A percentile compares a stretch with the other conserved stretches of the same genome.
phyloP scores from a whole-genome alignment of 2,113 vertebrate species.

The Pomatorhinus ruficollis region DNA sequence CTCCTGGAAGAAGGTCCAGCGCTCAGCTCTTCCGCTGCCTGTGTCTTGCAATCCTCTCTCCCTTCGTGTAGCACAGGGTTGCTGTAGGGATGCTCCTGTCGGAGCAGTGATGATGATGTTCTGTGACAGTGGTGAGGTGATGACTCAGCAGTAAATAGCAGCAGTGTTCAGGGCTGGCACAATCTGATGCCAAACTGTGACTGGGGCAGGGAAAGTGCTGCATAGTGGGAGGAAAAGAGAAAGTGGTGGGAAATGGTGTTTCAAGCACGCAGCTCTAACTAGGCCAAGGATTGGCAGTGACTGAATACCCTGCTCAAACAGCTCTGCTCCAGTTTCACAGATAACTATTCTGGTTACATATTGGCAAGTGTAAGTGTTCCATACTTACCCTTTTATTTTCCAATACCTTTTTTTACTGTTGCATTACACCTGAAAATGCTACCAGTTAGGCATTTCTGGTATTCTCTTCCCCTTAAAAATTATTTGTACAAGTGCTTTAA shows the following conservation, averaged over 20 bases:
- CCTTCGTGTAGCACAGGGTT: neutral
- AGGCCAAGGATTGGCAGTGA: neutral
- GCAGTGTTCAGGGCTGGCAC: conserved; percentile 3
- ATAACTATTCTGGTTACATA: neutral
- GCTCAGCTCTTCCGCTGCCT: neutral
- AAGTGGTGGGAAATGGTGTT: neutral
- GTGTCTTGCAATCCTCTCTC: neutral
- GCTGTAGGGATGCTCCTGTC: neutral
- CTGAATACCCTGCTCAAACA: neutral
- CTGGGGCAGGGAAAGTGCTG: neutral
- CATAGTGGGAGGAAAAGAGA: neutral
- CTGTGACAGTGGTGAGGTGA: neutral
- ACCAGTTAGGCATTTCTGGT: neutral
- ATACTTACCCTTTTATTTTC: neutral
- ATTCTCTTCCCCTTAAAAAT: neutral
- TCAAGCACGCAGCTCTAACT: neutral
- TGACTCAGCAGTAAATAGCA: conserved; percentile 40
- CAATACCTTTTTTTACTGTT: neutral
- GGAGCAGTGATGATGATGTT: neutral
- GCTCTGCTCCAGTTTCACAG: neutral
- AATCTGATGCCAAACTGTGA: neutral
- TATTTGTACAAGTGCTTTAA: neutral
- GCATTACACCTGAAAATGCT: neutral
- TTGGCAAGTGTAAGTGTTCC: neutral
- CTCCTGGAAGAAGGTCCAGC: neutral